Percentiles rank a stretch among this genome's conserved stretches.
phyloP scores from a whole-genome alignment of 2,797 vertebrate species.

The Peromyscus nudipes region DNA sequence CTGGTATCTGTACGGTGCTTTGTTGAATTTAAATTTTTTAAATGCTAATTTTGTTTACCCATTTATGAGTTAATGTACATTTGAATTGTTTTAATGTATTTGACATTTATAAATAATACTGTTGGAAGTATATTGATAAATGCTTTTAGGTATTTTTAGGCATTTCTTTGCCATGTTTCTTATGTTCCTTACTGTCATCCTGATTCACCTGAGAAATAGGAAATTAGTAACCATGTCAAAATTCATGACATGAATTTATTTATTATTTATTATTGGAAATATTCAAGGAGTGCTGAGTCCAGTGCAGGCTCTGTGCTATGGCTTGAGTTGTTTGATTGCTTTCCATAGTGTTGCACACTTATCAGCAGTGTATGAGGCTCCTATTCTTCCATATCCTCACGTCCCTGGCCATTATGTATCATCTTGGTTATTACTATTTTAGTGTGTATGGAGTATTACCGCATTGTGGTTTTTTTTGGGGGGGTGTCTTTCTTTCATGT shows the following conservation, averaged over 20 bases:
- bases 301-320: neutral
- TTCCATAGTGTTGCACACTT: neutral
- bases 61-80: neutral
- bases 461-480: neutral
- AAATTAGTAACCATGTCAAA: no score
- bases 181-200: no score
- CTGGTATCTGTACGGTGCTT: no score
- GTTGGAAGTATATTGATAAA: neutral
- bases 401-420: neutral
- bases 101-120: neutral
- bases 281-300: neutral
- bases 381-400: neutral
- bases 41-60: neutral
- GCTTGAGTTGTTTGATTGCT: neutral
- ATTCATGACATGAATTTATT: no score
- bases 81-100: neutral
- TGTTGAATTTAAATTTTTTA: neutral
- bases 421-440: neutral
- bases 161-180: no score
- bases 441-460: neutral
- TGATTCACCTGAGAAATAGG: no score
- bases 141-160: neutral
- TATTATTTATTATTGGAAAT: neutral
- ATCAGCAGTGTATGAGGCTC: neutral
- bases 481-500: neutral